Conservation (phyloP, 1,140 invertebrate species). For the Panulirus ornatus region DNA sequence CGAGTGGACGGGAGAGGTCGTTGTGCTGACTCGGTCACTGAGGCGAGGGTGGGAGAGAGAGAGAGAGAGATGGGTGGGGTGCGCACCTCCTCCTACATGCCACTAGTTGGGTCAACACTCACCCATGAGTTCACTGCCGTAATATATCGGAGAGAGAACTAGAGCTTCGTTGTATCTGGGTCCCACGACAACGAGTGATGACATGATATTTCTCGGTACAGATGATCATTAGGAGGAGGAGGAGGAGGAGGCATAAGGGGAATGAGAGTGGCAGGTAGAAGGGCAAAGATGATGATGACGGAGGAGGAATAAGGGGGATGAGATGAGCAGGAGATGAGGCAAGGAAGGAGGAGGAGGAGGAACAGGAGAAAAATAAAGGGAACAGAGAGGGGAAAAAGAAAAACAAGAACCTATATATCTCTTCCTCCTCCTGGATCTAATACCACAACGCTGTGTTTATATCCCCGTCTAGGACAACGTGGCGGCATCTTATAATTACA, state of each 20-base stretch:
- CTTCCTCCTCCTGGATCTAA: neutral
- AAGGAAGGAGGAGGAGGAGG: neutral
- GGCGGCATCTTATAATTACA: neutral
- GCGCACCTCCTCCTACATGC: too few relatives aligned
- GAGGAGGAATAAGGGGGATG: neutral
- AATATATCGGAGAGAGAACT: too few relatives aligned
- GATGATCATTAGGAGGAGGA: neutral
- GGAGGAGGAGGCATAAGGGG: neutral
- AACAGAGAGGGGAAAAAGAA: neutral
- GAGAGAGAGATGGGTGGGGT: too few relatives aligned
- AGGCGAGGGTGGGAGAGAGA: too few relatives aligned
- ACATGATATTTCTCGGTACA: neutral
- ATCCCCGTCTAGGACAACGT: neutral
- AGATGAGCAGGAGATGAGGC: neutral
- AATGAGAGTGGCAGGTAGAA: neutral
- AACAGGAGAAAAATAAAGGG: neutral
- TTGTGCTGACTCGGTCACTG: too few relatives aligned
- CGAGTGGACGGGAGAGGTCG: too few relatives aligned
- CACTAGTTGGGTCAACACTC: too few relatives aligned
- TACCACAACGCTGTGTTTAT: neutral
- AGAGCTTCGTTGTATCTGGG: too few relatives aligned
- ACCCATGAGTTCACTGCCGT: too few relatives aligned
- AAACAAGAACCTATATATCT: too few relatives aligned
- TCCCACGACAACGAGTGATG: too few relatives aligned
- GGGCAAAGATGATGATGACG: neutral